phyloP scores from a whole-genome alignment of 2,113 vertebrate genomes.

The Amblyornis subalaris region DNA sequence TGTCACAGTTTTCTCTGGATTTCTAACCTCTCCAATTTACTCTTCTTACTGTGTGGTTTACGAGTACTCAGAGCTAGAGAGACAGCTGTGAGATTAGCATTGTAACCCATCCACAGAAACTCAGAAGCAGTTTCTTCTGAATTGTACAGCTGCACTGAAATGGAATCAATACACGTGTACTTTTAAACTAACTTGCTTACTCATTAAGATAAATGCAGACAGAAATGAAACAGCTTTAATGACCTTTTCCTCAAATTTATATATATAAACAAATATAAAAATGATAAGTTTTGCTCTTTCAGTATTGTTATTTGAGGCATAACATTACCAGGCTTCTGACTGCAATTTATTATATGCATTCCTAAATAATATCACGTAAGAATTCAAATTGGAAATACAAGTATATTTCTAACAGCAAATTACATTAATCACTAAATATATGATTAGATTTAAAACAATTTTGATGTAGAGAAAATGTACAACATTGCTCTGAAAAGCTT shows the following conservation, averaged over 20 bases:
- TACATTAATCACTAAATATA: background rate
- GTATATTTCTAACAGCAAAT: background rate
- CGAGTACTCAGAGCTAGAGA: slow-evolving; percentile 9
- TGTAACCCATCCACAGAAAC: slow-evolving; percentile 24
- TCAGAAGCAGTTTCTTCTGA: slow-evolving; percentile 41
- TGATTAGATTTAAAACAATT: background rate
- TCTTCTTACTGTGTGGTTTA: slow-evolving; percentile 70
- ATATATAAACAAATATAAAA: background rate
- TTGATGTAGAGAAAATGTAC: background rate
- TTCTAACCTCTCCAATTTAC: slow-evolving; percentile 62
- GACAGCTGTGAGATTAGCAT: slow-evolving; percentile 63
- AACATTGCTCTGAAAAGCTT: background rate
- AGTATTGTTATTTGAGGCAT: background rate
- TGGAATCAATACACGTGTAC: slow-evolving; percentile 4
- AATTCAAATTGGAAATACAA: background rate
- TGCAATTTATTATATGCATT: background rate
- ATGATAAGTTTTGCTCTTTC: background rate
- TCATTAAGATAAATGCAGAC: background rate
- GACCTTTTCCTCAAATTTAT: background rate
- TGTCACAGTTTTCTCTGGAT: slow-evolving; percentile 64
- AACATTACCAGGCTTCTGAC: background rate
- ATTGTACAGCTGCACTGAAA: slow-evolving; percentile 35
- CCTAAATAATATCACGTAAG: background rate
- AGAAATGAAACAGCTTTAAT: background rate
- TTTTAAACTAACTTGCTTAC: slow-evolving; percentile 9